Evolutionary conservation across 2,888 invertebrate genomes (phyloP).

Genomic region (Acleris cristana): DNA sequence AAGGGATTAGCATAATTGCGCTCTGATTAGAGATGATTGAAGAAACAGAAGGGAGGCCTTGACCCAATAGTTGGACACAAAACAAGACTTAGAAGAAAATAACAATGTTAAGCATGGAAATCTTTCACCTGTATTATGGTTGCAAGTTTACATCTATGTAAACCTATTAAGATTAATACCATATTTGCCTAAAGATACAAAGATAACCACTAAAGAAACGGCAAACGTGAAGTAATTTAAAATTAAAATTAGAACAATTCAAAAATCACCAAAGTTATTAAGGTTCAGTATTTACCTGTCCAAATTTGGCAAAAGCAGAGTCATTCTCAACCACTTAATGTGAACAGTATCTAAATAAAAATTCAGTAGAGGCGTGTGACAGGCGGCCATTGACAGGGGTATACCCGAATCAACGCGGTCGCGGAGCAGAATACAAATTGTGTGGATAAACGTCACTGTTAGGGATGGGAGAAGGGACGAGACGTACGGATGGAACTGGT

Average conservation of each 20-base stretch:
- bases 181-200: no score
- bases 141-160: neutral
- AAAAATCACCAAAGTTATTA: constrained; percentile 5
- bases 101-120: neutral
- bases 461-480: constrained; percentile 13
- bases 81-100: neutral
- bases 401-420: constrained; percentile 22
- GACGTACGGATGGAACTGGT: neutral
- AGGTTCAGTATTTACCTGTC: constrained; percentile 1
- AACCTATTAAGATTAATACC: no score
- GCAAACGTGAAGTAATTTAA: neutral
- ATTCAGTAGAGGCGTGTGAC: constrained; percentile 23
- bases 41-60: no score
- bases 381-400: constrained; percentile 26
- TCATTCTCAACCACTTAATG: constrained; percentile 28
- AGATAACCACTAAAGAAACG: no score
- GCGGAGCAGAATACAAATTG: constrained; percentile 28
- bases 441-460: constrained; percentile 13
- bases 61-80: neutral
- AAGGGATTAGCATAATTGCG: no score
- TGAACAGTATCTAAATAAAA: constrained; percentile 28
- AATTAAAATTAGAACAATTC: neutral
- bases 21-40: no score
- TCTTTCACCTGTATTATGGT: neutral
- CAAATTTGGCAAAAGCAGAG: constrained; percentile 1